phyloP scores from a whole-genome alignment of 2,113 vertebrate genomes.

The Protomyctophum bolini region DNA sequence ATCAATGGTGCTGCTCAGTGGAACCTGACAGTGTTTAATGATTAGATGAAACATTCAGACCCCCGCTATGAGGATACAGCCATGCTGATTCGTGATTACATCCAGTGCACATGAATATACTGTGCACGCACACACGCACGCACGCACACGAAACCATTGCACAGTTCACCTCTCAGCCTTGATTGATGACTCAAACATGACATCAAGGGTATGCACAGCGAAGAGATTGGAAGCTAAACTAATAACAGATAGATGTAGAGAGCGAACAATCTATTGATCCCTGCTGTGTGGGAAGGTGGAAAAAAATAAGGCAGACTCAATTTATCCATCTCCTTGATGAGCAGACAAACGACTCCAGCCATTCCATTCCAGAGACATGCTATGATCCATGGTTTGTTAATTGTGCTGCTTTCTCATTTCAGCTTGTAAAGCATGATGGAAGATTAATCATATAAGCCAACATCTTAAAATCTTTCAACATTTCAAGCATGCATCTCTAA shows the following conservation, averaged over 20 bases:
- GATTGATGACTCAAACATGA: slow-evolving; percentile 56
- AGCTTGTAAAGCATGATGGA: slow-evolving; percentile 23
- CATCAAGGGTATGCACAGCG: slow-evolving; percentile 36
- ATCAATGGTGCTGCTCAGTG: slow-evolving; percentile 63
- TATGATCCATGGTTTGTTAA: slow-evolving; percentile 45
- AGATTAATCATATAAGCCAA: slow-evolving; percentile 36
- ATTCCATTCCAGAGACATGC: slow-evolving; percentile 26
- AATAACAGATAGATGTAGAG: slow-evolving; percentile 47
- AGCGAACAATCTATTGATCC: slow-evolving; percentile 60
- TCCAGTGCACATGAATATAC: background rate
- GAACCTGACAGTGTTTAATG: slow-evolving; percentile 72
- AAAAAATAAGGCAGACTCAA: slow-evolving; percentile 18
- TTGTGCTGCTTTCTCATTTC: slow-evolving; percentile 12
- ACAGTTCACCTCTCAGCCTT: slow-evolving; percentile 10
- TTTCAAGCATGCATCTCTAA: slow-evolving; percentile 22
- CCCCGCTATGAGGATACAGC: slow-evolving; percentile 38
- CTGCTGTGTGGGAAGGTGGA: slow-evolving; percentile 47
- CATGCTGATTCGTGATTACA: slow-evolving; percentile 49
- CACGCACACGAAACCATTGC: background rate
- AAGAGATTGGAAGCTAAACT: slow-evolving; percentile 52
- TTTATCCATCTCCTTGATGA: slow-evolving; percentile 51
- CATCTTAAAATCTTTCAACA: slow-evolving; percentile 33
- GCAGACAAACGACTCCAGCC: slow-evolving; percentile 49
- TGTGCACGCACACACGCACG: background rate
- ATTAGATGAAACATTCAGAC: slow-evolving; percentile 72